phyloP scores from a whole-genome alignment of 2,113 vertebrate species.

The Otocyon megalotis region DNA sequence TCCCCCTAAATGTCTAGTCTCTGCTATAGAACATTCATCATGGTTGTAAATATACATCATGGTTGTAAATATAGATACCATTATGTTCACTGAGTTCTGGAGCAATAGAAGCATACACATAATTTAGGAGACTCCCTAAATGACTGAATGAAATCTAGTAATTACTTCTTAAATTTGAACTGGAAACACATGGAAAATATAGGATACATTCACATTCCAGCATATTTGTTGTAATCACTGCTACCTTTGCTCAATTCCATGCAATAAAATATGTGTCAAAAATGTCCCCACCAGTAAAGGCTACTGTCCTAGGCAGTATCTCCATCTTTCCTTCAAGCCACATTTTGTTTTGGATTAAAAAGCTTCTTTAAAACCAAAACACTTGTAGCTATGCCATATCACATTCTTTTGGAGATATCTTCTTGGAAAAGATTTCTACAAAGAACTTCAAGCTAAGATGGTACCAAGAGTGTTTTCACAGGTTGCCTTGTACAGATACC shows the following conservation, averaged over 20 bases:
- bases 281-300: neutral
- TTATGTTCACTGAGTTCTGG: neutral
- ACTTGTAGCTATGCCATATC: neutral
- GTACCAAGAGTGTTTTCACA: neutral
- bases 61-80: neutral
- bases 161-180: neutral
- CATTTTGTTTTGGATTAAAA: conserved; percentile 17
- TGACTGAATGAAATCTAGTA: neutral
- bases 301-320: neutral
- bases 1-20: neutral
- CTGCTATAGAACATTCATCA: neutral
- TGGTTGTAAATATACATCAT: neutral
- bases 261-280: neutral
- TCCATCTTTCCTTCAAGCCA: neutral
- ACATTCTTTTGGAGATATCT: neutral
- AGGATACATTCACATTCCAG: neutral
- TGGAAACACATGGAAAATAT: conserved; percentile 20
- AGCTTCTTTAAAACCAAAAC: neutral
- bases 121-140: neutral
- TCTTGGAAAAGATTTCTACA: neutral
- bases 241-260: neutral
- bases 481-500: neutral
- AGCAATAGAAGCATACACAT: neutral
- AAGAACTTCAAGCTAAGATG: neutral
- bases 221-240: neutral